phyloP scores from a whole-genome alignment of 2,113 vertebrate species.

The Paramisgurnus dabryanus region DNA sequence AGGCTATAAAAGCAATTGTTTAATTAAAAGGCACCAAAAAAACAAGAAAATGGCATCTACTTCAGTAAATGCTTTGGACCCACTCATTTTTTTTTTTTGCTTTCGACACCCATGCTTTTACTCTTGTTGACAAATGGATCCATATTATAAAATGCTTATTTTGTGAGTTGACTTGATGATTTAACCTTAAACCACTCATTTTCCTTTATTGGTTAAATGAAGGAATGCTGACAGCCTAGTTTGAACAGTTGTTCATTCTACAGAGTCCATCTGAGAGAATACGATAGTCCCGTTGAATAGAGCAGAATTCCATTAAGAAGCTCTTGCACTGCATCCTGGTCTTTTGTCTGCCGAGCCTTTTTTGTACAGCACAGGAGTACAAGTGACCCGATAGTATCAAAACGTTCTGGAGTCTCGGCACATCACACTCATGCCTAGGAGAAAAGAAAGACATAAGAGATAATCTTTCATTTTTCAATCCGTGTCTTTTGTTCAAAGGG shows the following conservation, averaged over 20 bases:
- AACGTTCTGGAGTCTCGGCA: constrained; percentile 62
- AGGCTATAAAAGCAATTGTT: too few species aligned
- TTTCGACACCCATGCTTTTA: too few species aligned
- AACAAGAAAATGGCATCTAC: too few species aligned
- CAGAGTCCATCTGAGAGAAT: constrained; percentile 48
- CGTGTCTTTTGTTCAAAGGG: constrained; percentile 63
- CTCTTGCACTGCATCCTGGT: constrained; percentile 63
- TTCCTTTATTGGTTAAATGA: constrained; percentile 39
- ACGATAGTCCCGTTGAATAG: constrained; percentile 55
- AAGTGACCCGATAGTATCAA: constrained; percentile 69
- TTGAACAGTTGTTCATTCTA: constrained; percentile 50
- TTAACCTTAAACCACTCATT: constrained; percentile 31
- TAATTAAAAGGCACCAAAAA: too few species aligned
- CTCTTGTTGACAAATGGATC: too few species aligned
- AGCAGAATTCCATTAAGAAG: constrained; percentile 58
- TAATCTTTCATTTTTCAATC: constrained; percentile 68
- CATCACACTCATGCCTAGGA: constrained; percentile 65
- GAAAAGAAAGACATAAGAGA: constrained; percentile 66
- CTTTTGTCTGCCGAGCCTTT: constrained; percentile 62
- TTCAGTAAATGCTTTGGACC: too few species aligned
- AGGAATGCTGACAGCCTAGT: constrained; percentile 49
- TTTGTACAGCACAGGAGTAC: constrained; percentile 46
- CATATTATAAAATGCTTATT: too few species aligned
- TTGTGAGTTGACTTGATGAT: not conserved
- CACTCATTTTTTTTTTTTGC: too few species aligned